phyloP scores from a whole-genome alignment of 2,113 vertebrate genomes.

The Malurus elegans region DNA sequence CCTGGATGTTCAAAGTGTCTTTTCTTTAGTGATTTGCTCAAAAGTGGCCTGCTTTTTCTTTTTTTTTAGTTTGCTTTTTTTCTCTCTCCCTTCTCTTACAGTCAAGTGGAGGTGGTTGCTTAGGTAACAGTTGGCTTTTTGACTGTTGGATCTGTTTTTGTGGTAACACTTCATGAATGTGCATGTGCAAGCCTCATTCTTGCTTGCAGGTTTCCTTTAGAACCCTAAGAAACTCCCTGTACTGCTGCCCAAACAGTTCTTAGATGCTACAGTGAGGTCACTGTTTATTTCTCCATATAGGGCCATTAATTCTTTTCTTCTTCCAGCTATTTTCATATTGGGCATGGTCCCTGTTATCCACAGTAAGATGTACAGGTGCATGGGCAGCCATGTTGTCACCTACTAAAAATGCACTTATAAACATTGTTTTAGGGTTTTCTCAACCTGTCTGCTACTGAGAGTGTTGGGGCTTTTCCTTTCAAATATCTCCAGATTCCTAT shows the following conservation, averaged over 20 bases:
- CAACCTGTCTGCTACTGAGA: neutral
- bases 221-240: neutral
- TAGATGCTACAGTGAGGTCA: neutral
- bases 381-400: neutral
- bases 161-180: neutral
- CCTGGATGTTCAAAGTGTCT: neutral
- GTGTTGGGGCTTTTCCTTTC: neutral
- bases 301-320: neutral
- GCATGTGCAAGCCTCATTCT: neutral
- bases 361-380: neutral
- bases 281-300: neutral
- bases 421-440: neutral
- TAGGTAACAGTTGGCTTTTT: slow-evolving; percentile 1
- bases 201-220: neutral
- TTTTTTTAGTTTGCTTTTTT: neutral
- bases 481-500: neutral
- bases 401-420: neutral
- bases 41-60: neutral
- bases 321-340: neutral
- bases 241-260: neutral
- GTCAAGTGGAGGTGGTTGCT: neutral
- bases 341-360: neutral
- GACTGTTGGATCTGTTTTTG: neutral
- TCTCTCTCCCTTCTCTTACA: neutral
- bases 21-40: neutral